These are phyloP conservation scores for Muscidifurax raptorellus DNA, from an alignment of 1,140 invertebrate species.

Conservation along the genomic window DNA sequence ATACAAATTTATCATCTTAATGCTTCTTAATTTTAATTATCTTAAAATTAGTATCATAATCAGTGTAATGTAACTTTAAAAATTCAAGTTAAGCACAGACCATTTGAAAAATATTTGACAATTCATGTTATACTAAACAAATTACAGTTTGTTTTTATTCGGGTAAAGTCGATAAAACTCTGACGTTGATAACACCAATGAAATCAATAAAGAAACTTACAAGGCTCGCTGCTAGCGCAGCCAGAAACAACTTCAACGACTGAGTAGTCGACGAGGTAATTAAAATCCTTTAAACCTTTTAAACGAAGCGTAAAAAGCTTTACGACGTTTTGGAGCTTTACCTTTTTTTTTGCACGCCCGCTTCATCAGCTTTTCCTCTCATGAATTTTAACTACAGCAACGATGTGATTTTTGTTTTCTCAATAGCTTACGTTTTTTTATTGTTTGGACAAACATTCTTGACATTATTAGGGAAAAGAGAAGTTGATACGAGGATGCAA, in stretches of 20 bases:
- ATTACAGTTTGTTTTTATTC: background rate
- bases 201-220: conserved; percentile 2
- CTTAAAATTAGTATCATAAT: too few species aligned
- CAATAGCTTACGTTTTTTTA: background rate
- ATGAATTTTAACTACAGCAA: background rate
- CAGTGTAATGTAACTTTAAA: background rate
- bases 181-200: conserved; percentile 14
- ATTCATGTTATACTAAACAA: background rate
- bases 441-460: background rate
- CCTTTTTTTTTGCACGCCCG: background rate
- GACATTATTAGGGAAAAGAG: background rate
- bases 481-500: background rate
- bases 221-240: background rate
- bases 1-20: too few species aligned
- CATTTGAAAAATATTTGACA: conserved; percentile 4
- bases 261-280: background rate
- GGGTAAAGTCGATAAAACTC: background rate
- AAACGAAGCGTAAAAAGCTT: conserved; percentile 3
- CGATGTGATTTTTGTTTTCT: background rate
- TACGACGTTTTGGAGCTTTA: background rate
- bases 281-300: conserved; percentile 9
- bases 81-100: background rate
- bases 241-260: background rate
- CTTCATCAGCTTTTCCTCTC: background rate
- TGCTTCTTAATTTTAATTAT: too few species aligned